A percentile compares a stretch with the other conserved stretches of the same genome.
Conservation (phyloP, 2,113 vertebrate genomes). For the Calyptomena viridis region DNA sequence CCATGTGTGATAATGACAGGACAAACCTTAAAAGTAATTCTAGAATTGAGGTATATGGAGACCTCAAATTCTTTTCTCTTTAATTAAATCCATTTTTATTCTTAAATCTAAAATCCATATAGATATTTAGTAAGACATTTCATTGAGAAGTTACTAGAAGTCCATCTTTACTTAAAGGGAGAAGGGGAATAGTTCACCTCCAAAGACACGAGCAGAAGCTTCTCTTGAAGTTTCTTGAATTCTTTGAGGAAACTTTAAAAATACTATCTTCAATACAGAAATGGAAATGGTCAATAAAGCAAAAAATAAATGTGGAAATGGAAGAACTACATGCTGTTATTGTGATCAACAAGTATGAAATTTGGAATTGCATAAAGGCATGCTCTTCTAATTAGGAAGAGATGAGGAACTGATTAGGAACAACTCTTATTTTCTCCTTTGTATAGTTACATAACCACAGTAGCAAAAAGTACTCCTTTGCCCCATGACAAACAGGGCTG, state of each 20-base stretch:
- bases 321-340: neutral
- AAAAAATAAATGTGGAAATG: neutral
- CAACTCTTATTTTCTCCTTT: neutral
- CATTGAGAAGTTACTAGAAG: neutral
- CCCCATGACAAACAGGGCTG: neutral
- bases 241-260: neutral
- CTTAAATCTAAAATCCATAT: neutral
- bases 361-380: neutral
- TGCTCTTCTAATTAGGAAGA: neutral
- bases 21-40: neutral
- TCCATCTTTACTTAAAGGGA: neutral
- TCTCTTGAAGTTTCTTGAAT: neutral
- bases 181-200: neutral
- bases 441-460: neutral
- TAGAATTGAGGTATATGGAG: neutral
- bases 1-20: neutral
- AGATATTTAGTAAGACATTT: neutral
- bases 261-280: neutral
- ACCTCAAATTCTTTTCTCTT: neutral
- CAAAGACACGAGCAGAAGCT: neutral
- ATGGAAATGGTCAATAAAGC: neutral
- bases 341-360: neutral
- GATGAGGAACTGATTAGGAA: neutral
- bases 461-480: neutral
- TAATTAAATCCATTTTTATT: neutral